A percentile compares a stretch with the other conserved stretches of the same genome.
These are phyloP conservation scores for Sinotaia quadrata DNA, from an alignment of 2,888 invertebrate species.

Conservation along the genomic window DNA sequence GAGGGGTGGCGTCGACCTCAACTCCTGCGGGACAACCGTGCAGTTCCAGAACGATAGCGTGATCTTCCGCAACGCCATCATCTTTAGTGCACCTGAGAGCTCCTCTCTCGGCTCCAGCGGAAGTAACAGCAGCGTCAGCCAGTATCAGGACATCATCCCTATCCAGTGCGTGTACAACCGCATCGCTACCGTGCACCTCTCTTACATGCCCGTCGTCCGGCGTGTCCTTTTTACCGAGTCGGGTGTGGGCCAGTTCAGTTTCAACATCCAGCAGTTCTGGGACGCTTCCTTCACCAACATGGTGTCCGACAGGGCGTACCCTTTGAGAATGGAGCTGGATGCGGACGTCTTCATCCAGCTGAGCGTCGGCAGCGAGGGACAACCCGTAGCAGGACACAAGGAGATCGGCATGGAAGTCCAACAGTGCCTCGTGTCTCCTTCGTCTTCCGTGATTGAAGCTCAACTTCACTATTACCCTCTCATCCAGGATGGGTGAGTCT, in stretches of 20 bases:
- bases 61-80: slow-evolving; percentile 22
- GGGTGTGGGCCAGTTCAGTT: slow-evolving; percentile 11
- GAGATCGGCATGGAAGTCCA: slow-evolving; percentile 7
- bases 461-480: too few relatives aligned
- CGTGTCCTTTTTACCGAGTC: slow-evolving; percentile 21
- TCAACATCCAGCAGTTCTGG: slow-evolving; percentile 9
- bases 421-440: background rate
- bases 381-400: background rate
- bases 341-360: slow-evolving; percentile 7
- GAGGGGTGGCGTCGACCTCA: slow-evolving; percentile 1
- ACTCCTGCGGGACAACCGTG: slow-evolving; percentile 16
- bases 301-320: slow-evolving; percentile 4
- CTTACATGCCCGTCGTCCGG: slow-evolving; percentile 10
- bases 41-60: slow-evolving; percentile 15
- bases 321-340: background rate
- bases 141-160: slow-evolving; percentile 2
- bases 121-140: background rate
- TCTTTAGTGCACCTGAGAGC: background rate
- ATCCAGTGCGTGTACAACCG: slow-evolving; percentile 14
- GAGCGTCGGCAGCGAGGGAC: background rate
- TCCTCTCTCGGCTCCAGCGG: background rate
- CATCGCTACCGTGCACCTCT: background rate
- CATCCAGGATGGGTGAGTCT: too few relatives aligned
- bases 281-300: background rate
- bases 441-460: background rate